These are phyloP conservation scores for Acanthiza pusilla DNA, from an alignment of 2,797 vertebrate genomes.

Conservation along the genomic window DNA sequence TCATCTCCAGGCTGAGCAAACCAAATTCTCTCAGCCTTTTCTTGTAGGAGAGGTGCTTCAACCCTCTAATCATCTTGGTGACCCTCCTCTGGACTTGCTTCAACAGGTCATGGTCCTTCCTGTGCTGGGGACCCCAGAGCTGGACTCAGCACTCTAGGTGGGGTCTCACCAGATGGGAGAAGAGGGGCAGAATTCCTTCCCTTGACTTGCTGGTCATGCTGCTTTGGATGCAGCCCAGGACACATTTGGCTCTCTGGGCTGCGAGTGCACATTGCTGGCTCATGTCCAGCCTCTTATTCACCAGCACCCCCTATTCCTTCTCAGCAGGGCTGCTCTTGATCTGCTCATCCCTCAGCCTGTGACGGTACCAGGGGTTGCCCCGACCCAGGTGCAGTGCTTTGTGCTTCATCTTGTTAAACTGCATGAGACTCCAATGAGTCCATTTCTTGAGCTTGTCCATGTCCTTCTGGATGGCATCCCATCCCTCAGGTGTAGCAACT, in stretches of 20 bases:
- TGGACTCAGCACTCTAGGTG: background rate
- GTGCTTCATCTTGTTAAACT: background rate
- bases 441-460: background rate
- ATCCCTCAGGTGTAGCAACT: background rate
- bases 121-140: background rate
- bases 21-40: background rate
- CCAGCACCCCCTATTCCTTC: background rate
- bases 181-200: background rate
- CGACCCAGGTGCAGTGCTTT: background rate
- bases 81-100: background rate
- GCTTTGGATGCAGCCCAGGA: background rate
- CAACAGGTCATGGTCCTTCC: background rate
- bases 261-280: background rate
- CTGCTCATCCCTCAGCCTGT: background rate
- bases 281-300: background rate
- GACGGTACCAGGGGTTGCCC: fast-evolving
- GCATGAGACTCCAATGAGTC: fast-evolving
- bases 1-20: background rate
- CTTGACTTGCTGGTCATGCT: fast-evolving
- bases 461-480: background rate
- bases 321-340: fast-evolving
- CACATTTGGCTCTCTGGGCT: fast-evolving
- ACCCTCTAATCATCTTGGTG: background rate
- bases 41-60: background rate
- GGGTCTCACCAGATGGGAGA: background rate